Conservation (phyloP, 2,113 vertebrate genomes). For the Coptodon rendalli region DNA sequence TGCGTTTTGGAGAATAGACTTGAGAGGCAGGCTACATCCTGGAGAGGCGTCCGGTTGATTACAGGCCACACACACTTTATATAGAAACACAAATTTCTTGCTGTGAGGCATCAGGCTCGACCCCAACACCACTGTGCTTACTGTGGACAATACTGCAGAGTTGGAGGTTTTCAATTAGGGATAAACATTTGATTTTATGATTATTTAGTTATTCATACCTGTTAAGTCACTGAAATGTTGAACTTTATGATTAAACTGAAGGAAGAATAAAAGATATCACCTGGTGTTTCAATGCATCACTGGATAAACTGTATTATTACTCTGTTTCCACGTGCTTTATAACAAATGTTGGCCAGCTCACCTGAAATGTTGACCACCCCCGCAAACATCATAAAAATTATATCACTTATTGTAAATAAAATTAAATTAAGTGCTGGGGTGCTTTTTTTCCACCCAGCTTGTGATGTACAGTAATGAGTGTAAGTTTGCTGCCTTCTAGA, state of each 20-base stretch:
- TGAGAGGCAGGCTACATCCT: neutral
- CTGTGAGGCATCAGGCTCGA: neutral
- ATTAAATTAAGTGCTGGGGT: neutral
- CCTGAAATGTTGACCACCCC: neutral
- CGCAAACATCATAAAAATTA: neutral
- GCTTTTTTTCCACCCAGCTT: neutral
- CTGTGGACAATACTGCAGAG: neutral
- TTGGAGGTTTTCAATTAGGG: neutral
- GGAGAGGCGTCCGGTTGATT: neutral
- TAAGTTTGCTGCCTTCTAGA: neutral
- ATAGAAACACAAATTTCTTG: neutral
- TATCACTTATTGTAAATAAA: conserved; percentile 7
- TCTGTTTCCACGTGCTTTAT: neutral
- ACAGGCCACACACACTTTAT: neutral
- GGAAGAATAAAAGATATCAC: neutral
- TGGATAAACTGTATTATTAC: neutral
- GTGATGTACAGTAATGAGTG: neutral
- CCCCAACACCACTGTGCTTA: neutral
- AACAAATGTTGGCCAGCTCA: neutral
- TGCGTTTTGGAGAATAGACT: neutral
- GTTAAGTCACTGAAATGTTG: neutral
- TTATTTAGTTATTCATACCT: neutral
- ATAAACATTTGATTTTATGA: neutral
- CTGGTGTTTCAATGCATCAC: neutral
- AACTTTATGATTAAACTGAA: neutral